Evolutionary conservation across 2,888 invertebrate species (phyloP).

Genomic region (Thymelicus sylvestris): DNA sequence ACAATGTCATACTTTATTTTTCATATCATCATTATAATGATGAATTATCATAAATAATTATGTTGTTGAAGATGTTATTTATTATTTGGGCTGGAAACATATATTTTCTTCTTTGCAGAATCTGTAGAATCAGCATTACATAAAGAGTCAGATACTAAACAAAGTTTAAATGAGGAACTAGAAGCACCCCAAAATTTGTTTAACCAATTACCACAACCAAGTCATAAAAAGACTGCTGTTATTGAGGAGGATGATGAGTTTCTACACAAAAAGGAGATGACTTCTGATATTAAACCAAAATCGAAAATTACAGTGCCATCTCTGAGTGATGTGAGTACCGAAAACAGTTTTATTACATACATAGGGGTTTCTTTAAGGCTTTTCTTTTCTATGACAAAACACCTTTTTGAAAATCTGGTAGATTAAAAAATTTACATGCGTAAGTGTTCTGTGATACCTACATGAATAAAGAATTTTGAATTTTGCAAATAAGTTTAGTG

Average conservation of each 20-base stretch:
- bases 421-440: too few relatives aligned
- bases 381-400: too few relatives aligned
- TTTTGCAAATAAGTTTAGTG: too few relatives aligned
- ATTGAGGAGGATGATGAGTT: constrained; percentile 87
- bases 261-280: constrained; percentile 83
- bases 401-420: too few relatives aligned
- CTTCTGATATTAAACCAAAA: constrained; percentile 69
- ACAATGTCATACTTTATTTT: too few relatives aligned
- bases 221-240: constrained; percentile 56
- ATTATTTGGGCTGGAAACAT: not conserved
- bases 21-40: too few relatives aligned
- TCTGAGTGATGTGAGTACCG: constrained; percentile 83
- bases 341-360: too few relatives aligned
- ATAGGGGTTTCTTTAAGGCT: too few relatives aligned
- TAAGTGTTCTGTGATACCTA: too few relatives aligned
- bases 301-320: constrained; percentile 89
- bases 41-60: too few relatives aligned
- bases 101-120: constrained; percentile 22
- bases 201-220: constrained; percentile 80
- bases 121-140: constrained; percentile 40
- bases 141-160: constrained; percentile 4
- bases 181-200: constrained; percentile 56
- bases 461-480: too few relatives aligned
- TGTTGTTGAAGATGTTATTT: too few relatives aligned
- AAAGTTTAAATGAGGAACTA: constrained; percentile 9